phyloP scores from a whole-genome alignment of 2,888 invertebrate genomes.

The Hydrotaea diabolus region DNA sequence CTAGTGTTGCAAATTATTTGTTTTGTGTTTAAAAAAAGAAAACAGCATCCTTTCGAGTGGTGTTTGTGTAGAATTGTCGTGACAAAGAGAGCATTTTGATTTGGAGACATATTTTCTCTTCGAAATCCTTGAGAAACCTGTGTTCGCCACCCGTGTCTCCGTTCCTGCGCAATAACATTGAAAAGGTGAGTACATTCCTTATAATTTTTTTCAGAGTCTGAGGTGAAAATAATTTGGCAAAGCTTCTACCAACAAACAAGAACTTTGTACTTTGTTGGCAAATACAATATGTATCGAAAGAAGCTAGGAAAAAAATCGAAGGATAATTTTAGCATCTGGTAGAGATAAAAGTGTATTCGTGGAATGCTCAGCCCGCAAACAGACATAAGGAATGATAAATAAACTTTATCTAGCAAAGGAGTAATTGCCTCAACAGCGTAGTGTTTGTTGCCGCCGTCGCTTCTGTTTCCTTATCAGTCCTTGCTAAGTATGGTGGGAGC shows the following conservation, averaged over 20 bases:
- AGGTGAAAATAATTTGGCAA: neutral
- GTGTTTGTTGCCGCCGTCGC: neutral
- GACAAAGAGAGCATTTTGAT: neutral
- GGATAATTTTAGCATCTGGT: conserved; percentile 20
- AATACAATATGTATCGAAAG: neutral
- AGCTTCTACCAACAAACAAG: neutral
- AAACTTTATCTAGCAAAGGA: conserved; percentile 13
- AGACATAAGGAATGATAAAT: neutral
- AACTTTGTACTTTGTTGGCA: conserved; percentile 19
- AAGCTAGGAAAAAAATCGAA: neutral
- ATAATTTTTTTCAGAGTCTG: neutral
- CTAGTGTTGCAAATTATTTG: neutral
- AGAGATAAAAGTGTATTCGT: conserved; percentile 12
- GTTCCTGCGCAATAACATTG: conserved; percentile 12
- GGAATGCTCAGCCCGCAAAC: neutral
- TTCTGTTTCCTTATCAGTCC: neutral
- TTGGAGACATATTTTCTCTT: conserved; percentile 16
- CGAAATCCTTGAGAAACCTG: conserved; percentile 28
- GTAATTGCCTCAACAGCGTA: neutral
- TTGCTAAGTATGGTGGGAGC: neutral
- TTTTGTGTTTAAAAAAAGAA: neutral
- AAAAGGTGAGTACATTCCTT: conserved; percentile 4
- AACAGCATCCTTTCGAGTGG: conserved; percentile 31
- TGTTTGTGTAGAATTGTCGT: conserved; percentile 26
- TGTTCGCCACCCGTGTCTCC: neutral